Conservation (phyloP, 2,888 invertebrate genomes). For the Coenonympha arcania region DNA sequence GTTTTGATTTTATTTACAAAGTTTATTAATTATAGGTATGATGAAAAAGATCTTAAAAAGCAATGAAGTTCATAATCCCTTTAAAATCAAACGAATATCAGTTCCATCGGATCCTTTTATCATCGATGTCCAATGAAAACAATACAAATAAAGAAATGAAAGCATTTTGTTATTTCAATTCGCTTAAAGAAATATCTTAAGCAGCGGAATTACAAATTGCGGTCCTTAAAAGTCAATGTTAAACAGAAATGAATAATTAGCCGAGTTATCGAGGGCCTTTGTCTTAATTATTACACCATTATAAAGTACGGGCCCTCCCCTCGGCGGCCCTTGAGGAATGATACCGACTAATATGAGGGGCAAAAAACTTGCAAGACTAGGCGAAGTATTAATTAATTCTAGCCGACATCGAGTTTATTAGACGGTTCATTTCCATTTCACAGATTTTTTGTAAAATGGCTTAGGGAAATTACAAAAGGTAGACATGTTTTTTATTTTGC, state of each 20-base stretch:
- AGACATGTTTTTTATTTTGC: background rate
- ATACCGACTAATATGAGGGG: constrained; percentile 56
- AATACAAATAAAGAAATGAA: constrained; percentile 1
- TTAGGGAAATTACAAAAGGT: constrained; percentile 25
- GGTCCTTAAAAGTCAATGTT: constrained; percentile 59
- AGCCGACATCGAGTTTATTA: constrained; percentile 60
- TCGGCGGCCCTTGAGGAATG: constrained; percentile 49
- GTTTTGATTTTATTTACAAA: no score
- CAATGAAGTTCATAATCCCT: no score
- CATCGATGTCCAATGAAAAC: background rate
- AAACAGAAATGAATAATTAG: constrained; percentile 65
- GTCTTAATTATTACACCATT: constrained; percentile 71
- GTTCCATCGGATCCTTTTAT: background rate
- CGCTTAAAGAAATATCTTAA: constrained; percentile 4
- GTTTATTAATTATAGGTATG: no score
- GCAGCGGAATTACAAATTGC: constrained; percentile 50
- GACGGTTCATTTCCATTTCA: constrained; percentile 68
- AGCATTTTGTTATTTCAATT: constrained; percentile 9
- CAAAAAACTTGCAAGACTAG: constrained; percentile 59
- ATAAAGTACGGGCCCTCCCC: constrained; percentile 53
- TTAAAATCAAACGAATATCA: background rate
- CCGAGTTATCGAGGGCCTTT: constrained; percentile 58
- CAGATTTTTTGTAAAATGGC: constrained; percentile 42
- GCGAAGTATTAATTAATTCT: constrained; percentile 67
- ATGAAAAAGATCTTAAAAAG: no score